Percentiles rank a stretch among this genome's conserved stretches.
These are phyloP conservation scores for Cichlasoma orientale DNA, from an alignment of 2,797 vertebrate species.

Conservation along the genomic window DNA sequence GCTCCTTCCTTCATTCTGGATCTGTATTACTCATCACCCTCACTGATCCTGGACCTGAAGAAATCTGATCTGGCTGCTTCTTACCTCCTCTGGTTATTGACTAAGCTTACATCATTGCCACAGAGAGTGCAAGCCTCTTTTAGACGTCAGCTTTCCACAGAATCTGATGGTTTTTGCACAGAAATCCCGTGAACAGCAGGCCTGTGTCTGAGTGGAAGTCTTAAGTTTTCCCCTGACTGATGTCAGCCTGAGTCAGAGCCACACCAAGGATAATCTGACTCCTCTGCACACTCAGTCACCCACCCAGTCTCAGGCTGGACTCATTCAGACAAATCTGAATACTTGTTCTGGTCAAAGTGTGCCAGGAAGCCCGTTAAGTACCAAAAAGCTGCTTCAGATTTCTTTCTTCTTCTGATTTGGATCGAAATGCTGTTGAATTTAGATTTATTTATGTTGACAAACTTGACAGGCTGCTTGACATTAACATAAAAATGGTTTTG, in stretches of 20 bases:
- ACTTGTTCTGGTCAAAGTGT: neutral
- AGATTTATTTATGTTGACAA: neutral
- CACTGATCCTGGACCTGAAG: neutral
- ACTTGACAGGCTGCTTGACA: neutral
- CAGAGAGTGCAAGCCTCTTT: slow-evolving; percentile 2
- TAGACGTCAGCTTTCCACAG: slow-evolving; percentile 14
- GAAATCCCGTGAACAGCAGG: slow-evolving; percentile 42
- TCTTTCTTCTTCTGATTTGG: neutral
- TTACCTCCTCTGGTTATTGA: slow-evolving; percentile 11
- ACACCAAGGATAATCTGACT: slow-evolving; percentile 50
- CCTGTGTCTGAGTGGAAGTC: slow-evolving; percentile 57
- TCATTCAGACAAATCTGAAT: neutral
- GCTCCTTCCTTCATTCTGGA: slow-evolving; percentile 22
- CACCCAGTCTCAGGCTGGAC: neutral
- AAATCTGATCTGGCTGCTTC: neutral
- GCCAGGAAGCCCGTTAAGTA: neutral
- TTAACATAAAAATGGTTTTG: neutral
- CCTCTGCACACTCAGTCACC: slow-evolving; percentile 17
- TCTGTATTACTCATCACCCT: slow-evolving; percentile 30
- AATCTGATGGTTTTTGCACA: neutral
- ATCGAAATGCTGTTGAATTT: neutral
- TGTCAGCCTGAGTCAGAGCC: slow-evolving; percentile 72
- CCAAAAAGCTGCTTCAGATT: neutral
- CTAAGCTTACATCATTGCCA: neutral
- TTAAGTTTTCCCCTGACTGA: slow-evolving; percentile 68